Base-by-base conservation (phyloP, 2,113 vertebrate genomes). In the Acinonyx jubatus region DNA sequence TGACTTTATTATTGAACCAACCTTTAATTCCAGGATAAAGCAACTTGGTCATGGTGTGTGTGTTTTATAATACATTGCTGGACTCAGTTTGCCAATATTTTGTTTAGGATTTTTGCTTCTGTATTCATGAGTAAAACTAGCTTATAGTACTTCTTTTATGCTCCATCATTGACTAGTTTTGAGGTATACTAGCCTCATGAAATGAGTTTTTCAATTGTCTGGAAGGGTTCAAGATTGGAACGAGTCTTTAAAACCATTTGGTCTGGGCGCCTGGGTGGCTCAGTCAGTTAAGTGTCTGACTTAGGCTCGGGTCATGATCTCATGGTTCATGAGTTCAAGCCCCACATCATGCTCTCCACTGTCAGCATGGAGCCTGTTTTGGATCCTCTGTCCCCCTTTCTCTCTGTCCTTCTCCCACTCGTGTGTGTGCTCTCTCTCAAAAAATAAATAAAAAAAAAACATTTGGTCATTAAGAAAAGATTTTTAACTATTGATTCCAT, bases 1-100 rank as follows among this genome's bases (percentile, higher is more conserved):
- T 92, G 16, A 31, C 38, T 61, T 90, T 82, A 88, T 73, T 80
- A 84, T 21, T 91, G 89, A 95, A 38, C 57, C 25, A 38, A 52
- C 16, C 38, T 91, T 87, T 90, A 74, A 74, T 74, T 97, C 29
- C 86, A 71, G 82, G 14, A 66, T 81, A 78, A 93, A 91, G 33
- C 61, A 96, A 15, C 48, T 52, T 79, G 81, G 25, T 74, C 63
- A 80, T 63, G 13, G 29, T 73, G n/a, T n/a, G 2, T 66, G 31
- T 74, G 4, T 74, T n/a, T 84, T 87, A 65, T 87, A 83, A 95
- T 50, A 78, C 36, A 23, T 85, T 83, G 33, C 18, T 95, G 52
- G 45, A 52, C 45, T 89, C 61, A 57, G 21, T 63, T 88, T 78
- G 73, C 45, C 41, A 80, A 8, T 96, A 50, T 61, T 93, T 74